These are phyloP conservation scores for Actenoides hombroni DNA, from an alignment of 2,113 vertebrate genomes.

Conservation along the genomic window DNA sequence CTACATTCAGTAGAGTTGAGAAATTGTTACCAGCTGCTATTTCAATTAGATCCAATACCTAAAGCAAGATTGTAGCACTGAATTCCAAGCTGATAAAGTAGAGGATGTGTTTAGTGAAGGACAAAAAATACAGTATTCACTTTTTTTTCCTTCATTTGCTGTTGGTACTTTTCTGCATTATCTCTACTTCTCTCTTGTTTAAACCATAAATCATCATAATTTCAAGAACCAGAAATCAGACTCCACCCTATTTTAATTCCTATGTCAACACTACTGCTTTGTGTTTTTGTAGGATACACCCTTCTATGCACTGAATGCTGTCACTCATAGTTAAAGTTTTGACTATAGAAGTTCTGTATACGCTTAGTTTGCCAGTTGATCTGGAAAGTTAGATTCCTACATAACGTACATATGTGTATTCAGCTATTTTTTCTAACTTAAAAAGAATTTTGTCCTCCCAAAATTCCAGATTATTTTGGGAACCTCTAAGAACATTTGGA, in stretches of 20 bases:
- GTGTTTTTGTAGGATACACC: background rate
- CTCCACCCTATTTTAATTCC: background rate
- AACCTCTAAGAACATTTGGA: background rate
- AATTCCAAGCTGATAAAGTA: background rate
- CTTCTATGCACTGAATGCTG: background rate
- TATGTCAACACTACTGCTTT: background rate
- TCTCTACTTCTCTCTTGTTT: background rate
- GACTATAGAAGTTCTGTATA: background rate
- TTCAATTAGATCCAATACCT: background rate
- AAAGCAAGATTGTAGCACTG: background rate
- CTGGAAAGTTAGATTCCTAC: background rate
- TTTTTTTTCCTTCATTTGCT: fast-evolving
- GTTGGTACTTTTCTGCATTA: background rate
- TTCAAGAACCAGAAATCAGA: background rate
- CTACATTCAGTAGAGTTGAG: background rate
- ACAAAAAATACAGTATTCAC: background rate
- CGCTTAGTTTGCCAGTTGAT: background rate
- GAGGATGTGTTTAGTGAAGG: background rate
- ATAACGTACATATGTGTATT: background rate
- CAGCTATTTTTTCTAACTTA: background rate
- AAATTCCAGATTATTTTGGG: background rate
- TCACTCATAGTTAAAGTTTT: background rate
- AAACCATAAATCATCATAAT: background rate
- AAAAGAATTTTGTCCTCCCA: fast-evolving
- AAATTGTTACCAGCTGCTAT: background rate